Conservation (phyloP, 2,113 vertebrate genomes). For the Scomber colias region DNA sequence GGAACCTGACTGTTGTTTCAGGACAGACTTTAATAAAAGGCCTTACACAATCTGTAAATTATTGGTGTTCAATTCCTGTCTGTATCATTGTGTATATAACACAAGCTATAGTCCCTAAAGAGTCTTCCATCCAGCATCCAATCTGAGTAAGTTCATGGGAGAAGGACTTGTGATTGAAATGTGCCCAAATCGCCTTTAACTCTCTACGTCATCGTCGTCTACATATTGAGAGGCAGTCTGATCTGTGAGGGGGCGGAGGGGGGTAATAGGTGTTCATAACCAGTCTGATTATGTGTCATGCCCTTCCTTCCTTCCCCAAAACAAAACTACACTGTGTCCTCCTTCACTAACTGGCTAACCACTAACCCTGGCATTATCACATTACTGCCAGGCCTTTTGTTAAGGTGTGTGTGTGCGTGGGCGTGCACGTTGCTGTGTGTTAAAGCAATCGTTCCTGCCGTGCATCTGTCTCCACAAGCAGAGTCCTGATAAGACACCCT, state of each 20-base stretch:
- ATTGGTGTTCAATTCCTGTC: too few species aligned
- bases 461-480: conserved; percentile 97
- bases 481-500: conserved; percentile 97
- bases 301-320: conserved; percentile 47
- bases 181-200: not conserved
- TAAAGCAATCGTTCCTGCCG: conserved; percentile 97
- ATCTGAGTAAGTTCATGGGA: not conserved
- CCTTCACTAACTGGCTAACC: conserved; percentile 82
- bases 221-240: conserved; percentile 8
- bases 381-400: conserved; percentile 95
- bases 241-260: not conserved
- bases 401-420: conserved; percentile 48
- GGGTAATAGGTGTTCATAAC: conserved; percentile 20
- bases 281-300: conserved; percentile 36
- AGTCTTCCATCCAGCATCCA: too few species aligned
- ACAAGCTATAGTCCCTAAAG: too few species aligned
- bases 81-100: too few species aligned
- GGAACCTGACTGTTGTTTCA: too few species aligned
- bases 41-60: too few species aligned
- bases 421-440: conserved; percentile 70
- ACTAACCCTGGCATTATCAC: conserved; percentile 97
- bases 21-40: too few species aligned
- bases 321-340: conserved; percentile 94
- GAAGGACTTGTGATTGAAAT: not conserved
- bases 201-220: not conserved